phyloP scores from a whole-genome alignment of 2,888 invertebrate species.

The Lycia hirtaria region DNA sequence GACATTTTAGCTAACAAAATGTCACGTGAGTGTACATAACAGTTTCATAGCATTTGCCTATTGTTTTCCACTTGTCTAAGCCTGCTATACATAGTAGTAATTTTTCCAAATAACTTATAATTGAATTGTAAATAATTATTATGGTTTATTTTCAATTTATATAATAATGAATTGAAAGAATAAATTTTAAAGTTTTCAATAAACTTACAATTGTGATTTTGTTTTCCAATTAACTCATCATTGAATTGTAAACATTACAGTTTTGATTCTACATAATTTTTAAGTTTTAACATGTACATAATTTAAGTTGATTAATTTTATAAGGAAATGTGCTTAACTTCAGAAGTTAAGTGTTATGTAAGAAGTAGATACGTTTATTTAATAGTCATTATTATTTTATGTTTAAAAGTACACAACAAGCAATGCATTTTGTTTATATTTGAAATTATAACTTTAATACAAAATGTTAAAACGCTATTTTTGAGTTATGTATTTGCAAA shows the following conservation, averaged over 20 bases:
- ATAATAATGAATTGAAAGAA: too few species aligned
- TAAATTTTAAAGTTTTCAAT: too few species aligned
- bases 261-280: constrained; percentile 13
- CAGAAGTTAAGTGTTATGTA: not conserved
- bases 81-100: too few species aligned
- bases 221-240: too few species aligned
- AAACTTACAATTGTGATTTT: too few species aligned
- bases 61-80: too few species aligned
- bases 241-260: constrained; percentile 8
- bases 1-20: too few species aligned
- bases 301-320: constrained; percentile 10
- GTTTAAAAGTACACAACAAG: constrained; percentile 9
- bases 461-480: not conserved
- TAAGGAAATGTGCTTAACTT: constrained; percentile 10
- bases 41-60: too few species aligned
- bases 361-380: not conserved
- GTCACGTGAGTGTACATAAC: too few species aligned
- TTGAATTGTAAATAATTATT: not conserved
- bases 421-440: constrained; percentile 6
- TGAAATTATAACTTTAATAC: not conserved
- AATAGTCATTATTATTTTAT: not conserved
- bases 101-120: not conserved
- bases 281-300: constrained; percentile 10
- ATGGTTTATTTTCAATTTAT: too few species aligned
- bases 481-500: not conserved